Conservation (phyloP, 2,888 invertebrate genomes). For the Sphecodes monilicornis region DNA sequence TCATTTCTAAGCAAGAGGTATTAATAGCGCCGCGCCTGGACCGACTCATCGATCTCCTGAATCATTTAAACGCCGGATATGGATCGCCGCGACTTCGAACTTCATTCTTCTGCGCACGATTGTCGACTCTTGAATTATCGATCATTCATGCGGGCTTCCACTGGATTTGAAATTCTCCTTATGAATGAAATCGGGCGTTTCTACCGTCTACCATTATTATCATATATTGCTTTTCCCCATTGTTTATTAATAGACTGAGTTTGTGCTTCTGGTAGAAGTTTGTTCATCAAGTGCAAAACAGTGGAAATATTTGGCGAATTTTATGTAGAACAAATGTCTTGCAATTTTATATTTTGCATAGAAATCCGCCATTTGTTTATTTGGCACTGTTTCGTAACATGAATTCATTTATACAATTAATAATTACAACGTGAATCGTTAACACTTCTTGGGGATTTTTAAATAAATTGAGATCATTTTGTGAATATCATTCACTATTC, state of each 20-base stretch:
- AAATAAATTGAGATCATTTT: too few relatives aligned
- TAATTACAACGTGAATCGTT: too few relatives aligned
- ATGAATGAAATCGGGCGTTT: background rate
- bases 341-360: too few relatives aligned
- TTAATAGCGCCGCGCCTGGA: background rate
- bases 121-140: background rate
- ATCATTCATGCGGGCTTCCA: background rate
- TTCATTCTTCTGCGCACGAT: background rate
- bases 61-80: background rate
- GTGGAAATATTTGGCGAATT: background rate
- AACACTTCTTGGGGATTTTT: too few relatives aligned
- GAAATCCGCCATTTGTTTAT: too few relatives aligned
- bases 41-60: background rate
- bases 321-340: background rate
- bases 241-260: background rate
- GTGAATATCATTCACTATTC: too few relatives aligned
- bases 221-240: background rate
- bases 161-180: background rate
- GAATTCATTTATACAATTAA: too few relatives aligned
- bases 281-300: background rate
- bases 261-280: background rate
- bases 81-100: background rate
- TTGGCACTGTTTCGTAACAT: too few relatives aligned
- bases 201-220: background rate
- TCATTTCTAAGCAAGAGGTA: background rate